Base-by-base conservation (phyloP, 2,113 vertebrate species). In the Gymnocephalus cernua region DNA sequence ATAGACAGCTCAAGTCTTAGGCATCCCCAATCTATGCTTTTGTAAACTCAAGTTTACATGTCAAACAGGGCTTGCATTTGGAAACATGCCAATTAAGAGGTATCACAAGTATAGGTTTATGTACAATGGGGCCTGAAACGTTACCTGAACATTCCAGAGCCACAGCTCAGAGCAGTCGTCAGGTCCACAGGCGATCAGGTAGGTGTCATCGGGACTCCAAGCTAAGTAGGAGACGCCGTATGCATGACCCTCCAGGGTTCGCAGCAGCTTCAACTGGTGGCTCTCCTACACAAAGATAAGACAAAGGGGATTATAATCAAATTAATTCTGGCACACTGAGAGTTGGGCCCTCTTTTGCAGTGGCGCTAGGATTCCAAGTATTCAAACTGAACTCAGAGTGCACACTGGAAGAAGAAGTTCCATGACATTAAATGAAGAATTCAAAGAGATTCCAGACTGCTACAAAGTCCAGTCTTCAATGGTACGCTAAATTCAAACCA, bases 161-260 rank as follows among this genome's bases (percentile, higher is more conserved):
- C 98, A 99, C 79, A 99, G 97, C 90, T 99, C 98, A 45, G 98
- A 99, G 95, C 98, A 99, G 95, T 99, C 98, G 82, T 99, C 98
- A 15, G 98, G 98, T 82, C 98, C 98, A 90, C 98, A 99, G 82
- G 98, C 98, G 89, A 99, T 97, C 91, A 99, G 95, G 89, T 99
- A 99, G 91, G 95, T 96, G 93, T 99, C 97, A 64, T 99, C 98
- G 0, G 98, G 98, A 94, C 98, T 99, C 98, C 98, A 99, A 63
- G 98, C 98, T 81, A 99, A 95, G 38, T 99, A 99, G 48, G 98
- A 99, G 72, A 99, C 98, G 6, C 98, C 98, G 0, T 99, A 99
- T 0, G 98, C 98, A 4, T 99, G 98, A 54, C 98, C 98, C 93
- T 99, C 98, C 92, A 99, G 95, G 0, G 98, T 99, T 90, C 98